phyloP scores from a whole-genome alignment of 1,140 invertebrate species.

The Hylaeus anthracinus region DNA sequence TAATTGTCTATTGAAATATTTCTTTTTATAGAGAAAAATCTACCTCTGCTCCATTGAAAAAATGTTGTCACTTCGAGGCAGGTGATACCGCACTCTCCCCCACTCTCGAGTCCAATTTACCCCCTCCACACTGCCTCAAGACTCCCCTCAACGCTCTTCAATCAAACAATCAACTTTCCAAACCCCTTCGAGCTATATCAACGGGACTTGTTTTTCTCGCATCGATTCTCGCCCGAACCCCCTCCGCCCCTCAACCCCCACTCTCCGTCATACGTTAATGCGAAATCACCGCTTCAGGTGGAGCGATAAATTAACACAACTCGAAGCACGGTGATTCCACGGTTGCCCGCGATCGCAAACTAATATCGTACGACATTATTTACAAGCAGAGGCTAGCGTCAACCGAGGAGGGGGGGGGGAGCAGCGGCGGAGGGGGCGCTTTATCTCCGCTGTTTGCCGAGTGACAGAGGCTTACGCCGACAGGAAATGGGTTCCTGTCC shows the following conservation, averaged over 20 bases:
- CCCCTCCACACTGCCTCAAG: too few species aligned
- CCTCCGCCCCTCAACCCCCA: neutral
- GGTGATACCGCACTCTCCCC: too few species aligned
- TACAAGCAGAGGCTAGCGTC: constrained; percentile 1
- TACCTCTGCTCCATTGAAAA: too few species aligned
- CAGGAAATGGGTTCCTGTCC: constrained; percentile 50
- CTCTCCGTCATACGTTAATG: neutral
- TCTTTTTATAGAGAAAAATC: too few species aligned
- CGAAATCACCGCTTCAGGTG: constrained; percentile 10
- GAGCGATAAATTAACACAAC: constrained; percentile 10
- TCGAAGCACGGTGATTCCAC: neutral
- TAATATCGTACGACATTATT: constrained; percentile 45
- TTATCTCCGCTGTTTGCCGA: constrained; percentile 47
- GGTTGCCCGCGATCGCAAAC: constrained; percentile 17
- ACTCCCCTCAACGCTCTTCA: too few species aligned
- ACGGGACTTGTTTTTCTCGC: constrained; percentile 23
- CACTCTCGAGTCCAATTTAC: too few species aligned
- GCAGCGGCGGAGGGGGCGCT: neutral
- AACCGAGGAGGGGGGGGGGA: neutral
- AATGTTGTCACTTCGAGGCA: too few species aligned
- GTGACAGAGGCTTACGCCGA: constrained; percentile 44
- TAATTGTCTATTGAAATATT: too few species aligned
- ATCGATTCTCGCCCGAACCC: neutral
- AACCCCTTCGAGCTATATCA: neutral
- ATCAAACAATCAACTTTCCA: too few species aligned